These are phyloP conservation scores for Rhinopomastus cyanomelas DNA, from an alignment of 2,113 vertebrate species.

Conservation along the genomic window DNA sequence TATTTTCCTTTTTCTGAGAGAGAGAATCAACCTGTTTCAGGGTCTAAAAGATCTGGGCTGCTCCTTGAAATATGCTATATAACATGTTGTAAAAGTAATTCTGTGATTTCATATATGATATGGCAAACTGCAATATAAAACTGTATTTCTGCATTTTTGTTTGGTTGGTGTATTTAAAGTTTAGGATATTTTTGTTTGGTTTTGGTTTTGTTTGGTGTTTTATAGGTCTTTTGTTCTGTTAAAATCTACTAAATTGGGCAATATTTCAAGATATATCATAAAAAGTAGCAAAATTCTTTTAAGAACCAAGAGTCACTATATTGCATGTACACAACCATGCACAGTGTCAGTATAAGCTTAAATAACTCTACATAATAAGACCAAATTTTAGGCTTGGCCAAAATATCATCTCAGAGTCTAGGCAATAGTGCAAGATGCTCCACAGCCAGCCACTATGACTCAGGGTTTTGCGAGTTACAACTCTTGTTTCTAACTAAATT, in stretches of 20 bases:
- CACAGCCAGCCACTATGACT: neutral
- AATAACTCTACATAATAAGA: neutral
- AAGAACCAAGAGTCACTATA: neutral
- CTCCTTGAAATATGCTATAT: slow-evolving; percentile 1
- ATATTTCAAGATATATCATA: neutral
- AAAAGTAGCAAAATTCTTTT: neutral
- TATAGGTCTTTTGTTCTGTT: too few relatives aligned
- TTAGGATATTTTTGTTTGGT: too few relatives aligned
- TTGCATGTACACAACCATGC: neutral
- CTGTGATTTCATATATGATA: neutral
- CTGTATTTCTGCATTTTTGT: neutral
- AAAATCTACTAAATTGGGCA: neutral
- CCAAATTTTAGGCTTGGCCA: neutral
- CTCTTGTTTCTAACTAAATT: neutral
- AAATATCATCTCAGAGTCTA: neutral
- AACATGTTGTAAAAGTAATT: neutral
- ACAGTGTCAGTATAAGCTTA: neutral
- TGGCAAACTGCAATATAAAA: neutral
- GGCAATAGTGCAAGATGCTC: neutral
- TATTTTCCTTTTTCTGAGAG: neutral
- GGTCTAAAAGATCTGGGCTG: neutral
- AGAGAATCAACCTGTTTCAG: neutral
- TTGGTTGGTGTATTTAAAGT: neutral
- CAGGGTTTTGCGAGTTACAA: neutral
- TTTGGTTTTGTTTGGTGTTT: too few relatives aligned